These are phyloP conservation scores for Adelosebastes latens DNA, from an alignment of 2,797 vertebrate genomes.

Conservation along the genomic window DNA sequence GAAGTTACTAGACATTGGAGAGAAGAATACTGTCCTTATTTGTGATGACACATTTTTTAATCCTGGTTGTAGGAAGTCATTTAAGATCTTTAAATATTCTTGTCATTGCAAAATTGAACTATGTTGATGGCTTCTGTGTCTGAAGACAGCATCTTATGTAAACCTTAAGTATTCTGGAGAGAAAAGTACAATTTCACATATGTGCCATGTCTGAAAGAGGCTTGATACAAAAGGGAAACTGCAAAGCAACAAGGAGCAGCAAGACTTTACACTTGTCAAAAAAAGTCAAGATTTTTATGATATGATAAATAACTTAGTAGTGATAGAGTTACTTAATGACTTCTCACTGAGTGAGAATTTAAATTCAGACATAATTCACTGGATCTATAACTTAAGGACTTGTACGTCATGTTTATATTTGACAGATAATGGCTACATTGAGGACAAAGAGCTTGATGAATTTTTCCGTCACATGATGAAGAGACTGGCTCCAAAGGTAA, in stretches of 20 bases:
- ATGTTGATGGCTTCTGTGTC: not conserved
- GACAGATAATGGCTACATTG: conserved; percentile 95
- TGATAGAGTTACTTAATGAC: not conserved
- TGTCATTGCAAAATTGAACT: not conserved
- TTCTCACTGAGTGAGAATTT: not conserved
- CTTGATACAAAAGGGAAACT: not conserved
- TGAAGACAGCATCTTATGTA: not conserved
- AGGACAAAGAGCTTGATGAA: conserved; percentile 91
- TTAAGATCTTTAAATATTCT: not conserved
- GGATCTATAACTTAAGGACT: not conserved
- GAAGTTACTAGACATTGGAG: not conserved
- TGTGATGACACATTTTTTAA: not conserved
- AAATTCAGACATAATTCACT: not conserved
- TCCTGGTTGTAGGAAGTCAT: not conserved
- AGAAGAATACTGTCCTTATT: not conserved
- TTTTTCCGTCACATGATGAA: conserved; percentile 91
- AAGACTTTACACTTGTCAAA: not conserved
- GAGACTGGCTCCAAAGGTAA: conserved; percentile 85
- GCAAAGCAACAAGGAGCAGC: not conserved
- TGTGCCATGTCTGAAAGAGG: not conserved
- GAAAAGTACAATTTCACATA: not conserved
- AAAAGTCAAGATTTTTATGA: not conserved
- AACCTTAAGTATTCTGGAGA: not conserved
- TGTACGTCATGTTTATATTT: not conserved
- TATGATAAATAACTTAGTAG: not conserved